Evolutionary conservation across 2,113 vertebrate genomes (phyloP).

Genomic region (Neogobius melanostomus): DNA sequence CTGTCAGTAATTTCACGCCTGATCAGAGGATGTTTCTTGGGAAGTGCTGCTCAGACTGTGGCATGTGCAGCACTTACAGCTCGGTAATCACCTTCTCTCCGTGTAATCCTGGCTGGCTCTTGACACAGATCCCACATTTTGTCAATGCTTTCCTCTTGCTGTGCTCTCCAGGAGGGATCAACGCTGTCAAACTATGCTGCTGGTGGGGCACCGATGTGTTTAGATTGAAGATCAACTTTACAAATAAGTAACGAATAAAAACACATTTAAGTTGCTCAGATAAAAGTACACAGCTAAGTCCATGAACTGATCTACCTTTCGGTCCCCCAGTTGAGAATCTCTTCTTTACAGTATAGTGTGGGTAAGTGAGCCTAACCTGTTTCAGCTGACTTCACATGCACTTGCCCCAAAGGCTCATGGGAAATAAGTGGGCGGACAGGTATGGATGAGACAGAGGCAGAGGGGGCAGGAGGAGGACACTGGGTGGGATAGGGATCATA

Average conservation of each 20-base stretch:
- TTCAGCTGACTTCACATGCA: constrained; percentile 49
- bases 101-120: constrained; percentile 51
- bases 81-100: constrained; percentile 43
- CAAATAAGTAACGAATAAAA: no score
- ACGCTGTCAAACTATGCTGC: constrained; percentile 22
- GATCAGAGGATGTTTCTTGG: constrained; percentile 2
- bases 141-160: constrained; percentile 23
- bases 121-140: constrained; percentile 36
- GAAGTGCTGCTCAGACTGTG: constrained; percentile 52
- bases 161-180: constrained; percentile 28
- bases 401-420: constrained; percentile 57
- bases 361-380: constrained; percentile 16
- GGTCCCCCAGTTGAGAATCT: constrained; percentile 1
- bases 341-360: background rate
- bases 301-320: no score
- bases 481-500: constrained; percentile 39
- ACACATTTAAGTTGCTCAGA: no score
- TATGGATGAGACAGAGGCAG: constrained; percentile 57
- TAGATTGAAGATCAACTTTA: no score
- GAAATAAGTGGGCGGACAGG: constrained; percentile 67
- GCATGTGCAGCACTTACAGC: constrained; percentile 51
- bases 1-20: background rate
- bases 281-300: no score
- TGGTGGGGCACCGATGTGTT: no score
- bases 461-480: constrained; percentile 23